A percentile compares a stretch with the other conserved stretches of the same genome.
These are phyloP conservation scores for Pitta sordida DNA, from an alignment of 2,113 vertebrate genomes.

Conservation along the genomic window DNA sequence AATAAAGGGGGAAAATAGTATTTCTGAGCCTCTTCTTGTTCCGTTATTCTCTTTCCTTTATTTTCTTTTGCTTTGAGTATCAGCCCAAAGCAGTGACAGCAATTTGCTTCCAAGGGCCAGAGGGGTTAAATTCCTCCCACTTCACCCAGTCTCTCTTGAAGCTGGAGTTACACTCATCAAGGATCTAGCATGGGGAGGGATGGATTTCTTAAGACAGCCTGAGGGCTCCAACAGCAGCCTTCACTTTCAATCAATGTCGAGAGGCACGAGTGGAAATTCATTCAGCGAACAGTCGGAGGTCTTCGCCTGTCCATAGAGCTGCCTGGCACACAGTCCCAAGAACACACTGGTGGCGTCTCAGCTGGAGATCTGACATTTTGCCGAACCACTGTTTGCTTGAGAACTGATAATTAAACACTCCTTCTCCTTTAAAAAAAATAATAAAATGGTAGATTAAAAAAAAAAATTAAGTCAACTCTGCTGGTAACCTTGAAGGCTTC, in stretches of 20 bases:
- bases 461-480: not conserved
- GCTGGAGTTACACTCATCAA: conserved; percentile 60
- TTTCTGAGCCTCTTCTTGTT: not conserved
- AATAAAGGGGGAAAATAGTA: accelerated
- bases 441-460: not conserved
- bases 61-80: not conserved
- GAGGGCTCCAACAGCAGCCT: conserved; percentile 65
- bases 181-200: conserved; percentile 50
- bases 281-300: conserved; percentile 68
- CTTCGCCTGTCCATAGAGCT: conserved; percentile 50
- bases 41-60: not conserved
- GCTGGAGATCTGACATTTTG: conserved; percentile 62
- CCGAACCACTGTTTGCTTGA: conserved; percentile 53
- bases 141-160: not conserved
- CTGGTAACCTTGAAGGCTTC: conserved; percentile 47
- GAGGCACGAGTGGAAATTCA: conserved; percentile 70
- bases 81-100: not conserved
- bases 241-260: conserved; percentile 71
- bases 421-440: conserved; percentile 30
- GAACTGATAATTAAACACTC: conserved; percentile 72
- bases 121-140: conserved; percentile 29
- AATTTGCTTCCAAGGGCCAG: not conserved
- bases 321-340: conserved; percentile 58
- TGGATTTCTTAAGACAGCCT: conserved; percentile 65
- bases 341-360: conserved; percentile 54